Conservation (phyloP, 2,888 invertebrate species). For the Idaea aversata region DNA sequence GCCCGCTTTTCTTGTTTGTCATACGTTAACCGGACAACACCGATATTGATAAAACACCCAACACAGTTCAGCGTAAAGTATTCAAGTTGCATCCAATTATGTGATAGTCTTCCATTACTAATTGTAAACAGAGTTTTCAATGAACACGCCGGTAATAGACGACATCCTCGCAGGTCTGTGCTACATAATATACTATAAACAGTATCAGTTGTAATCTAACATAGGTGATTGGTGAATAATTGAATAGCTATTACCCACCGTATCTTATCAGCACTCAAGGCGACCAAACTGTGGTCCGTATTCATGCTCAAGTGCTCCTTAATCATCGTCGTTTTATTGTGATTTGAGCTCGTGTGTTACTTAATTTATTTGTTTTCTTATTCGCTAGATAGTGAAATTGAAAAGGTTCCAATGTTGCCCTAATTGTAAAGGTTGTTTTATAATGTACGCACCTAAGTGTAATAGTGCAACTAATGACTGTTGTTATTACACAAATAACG, state of each 20-base stretch:
- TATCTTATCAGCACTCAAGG: slow-evolving; percentile 64
- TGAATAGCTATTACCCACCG: slow-evolving; percentile 37
- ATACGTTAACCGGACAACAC: slow-evolving; percentile 40
- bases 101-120: slow-evolving; percentile 36
- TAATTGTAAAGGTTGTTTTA: slow-evolving; percentile 13
- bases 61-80: slow-evolving; percentile 13
- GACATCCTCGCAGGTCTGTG: slow-evolving; percentile 60
- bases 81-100: slow-evolving; percentile 13
- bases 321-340: slow-evolving; percentile 48
- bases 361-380: slow-evolving; percentile 42
- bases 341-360: slow-evolving; percentile 45
- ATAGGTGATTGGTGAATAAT: slow-evolving; percentile 43
- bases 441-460: not conserved
- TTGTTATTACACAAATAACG: not conserved
- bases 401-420: slow-evolving; percentile 17
- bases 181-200: slow-evolving; percentile 21
- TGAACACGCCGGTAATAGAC: slow-evolving; percentile 54
- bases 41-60: slow-evolving; percentile 28
- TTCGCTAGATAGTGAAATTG: slow-evolving; percentile 32
- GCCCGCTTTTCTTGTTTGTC: slow-evolving; percentile 52
- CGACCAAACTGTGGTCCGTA: slow-evolving; percentile 37
- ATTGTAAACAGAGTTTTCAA: slow-evolving; percentile 40
- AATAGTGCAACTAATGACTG: not conserved
- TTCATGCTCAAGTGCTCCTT: slow-evolving; percentile 48
- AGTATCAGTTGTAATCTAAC: slow-evolving; percentile 23